These are phyloP conservation scores for Empidonax traillii DNA, from an alignment of 2,113 vertebrate genomes.

Conservation along the genomic window DNA sequence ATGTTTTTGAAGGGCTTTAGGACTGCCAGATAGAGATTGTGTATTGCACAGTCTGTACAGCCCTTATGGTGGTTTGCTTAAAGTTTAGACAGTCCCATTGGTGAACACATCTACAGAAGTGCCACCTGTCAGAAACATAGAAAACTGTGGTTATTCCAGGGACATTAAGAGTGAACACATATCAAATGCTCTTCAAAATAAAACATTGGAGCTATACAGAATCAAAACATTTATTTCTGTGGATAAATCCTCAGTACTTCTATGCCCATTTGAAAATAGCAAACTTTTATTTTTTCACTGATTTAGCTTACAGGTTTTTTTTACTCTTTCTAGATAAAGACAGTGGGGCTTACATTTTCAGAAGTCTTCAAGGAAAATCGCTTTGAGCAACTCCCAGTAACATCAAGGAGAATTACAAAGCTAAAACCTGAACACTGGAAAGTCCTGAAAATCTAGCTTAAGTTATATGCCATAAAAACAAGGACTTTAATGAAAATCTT, in stretches of 20 bases:
- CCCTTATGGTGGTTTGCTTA: not conserved
- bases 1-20: not conserved
- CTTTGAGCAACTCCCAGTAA: not conserved
- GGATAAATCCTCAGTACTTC: not conserved
- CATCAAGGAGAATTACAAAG: slow-evolving; percentile 9
- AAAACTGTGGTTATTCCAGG: not conserved
- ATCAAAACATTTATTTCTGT: not conserved
- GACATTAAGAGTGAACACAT: not conserved
- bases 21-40: not conserved
- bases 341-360: not conserved
- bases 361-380: not conserved
- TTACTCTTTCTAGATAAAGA: not conserved
- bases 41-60: not conserved
- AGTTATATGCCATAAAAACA: not conserved
- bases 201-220: not conserved
- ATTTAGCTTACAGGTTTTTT: not conserved
- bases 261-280: not conserved
- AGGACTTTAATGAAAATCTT: not conserved
- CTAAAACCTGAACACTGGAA: not conserved
- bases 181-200: not conserved
- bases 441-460: not conserved
- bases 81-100: not conserved
- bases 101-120: not conserved
- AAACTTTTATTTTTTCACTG: not conserved
- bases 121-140: not conserved